Conservation (phyloP, 2,113 vertebrate species). For the Balaeniceps rex region DNA sequence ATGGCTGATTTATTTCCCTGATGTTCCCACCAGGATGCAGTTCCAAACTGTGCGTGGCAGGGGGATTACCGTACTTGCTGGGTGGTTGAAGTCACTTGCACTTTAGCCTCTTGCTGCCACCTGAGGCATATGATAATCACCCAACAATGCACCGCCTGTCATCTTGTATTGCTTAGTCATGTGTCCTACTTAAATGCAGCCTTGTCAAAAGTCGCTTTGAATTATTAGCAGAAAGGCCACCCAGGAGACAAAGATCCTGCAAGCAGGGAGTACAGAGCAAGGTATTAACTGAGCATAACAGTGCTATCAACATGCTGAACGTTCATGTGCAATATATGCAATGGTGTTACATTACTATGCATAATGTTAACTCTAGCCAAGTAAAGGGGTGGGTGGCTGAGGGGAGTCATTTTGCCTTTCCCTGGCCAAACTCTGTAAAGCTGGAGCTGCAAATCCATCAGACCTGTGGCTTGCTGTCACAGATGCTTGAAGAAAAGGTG, state of each 20-base stretch:
- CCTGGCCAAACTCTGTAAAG: background rate
- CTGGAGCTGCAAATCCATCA: background rate
- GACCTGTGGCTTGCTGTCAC: background rate
- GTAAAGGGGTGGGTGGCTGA: background rate
- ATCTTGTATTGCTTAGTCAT: background rate
- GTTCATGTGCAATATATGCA: rapidly evolving
- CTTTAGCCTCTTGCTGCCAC: constrained; percentile 19
- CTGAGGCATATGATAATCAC: background rate
- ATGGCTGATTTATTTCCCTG: background rate
- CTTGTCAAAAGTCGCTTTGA: background rate
- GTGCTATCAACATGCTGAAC: background rate
- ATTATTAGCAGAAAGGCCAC: background rate
- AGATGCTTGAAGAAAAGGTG: background rate
- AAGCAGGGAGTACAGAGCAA: background rate
- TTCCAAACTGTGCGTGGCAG: background rate
- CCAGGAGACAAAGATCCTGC: background rate
- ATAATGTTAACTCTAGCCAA: background rate
- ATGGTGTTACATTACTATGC: no score
- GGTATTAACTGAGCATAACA: background rate
- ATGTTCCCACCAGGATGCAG: background rate
- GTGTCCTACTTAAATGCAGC: background rate
- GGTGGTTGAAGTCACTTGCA: background rate
- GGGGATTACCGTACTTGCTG: background rate
- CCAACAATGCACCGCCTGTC: background rate
- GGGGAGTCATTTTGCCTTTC: background rate